Evolutionary conservation across 2,797 vertebrate species (phyloP), one percentile per base, ranked within the genome.

Genomic region (Crossoptilon crossoptilon): DNA sequence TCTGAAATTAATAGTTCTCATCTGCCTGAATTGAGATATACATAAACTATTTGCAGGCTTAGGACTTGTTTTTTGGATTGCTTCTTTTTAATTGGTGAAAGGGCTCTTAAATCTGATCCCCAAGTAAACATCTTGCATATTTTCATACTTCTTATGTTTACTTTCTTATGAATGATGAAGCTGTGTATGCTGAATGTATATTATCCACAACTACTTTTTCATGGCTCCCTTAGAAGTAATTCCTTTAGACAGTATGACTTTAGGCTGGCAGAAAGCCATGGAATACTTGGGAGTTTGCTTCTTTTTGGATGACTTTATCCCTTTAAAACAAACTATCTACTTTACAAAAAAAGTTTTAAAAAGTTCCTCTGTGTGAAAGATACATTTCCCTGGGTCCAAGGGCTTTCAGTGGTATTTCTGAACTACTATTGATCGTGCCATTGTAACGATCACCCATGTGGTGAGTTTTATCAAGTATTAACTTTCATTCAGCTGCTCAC

Each of bases 271-370:
- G 67, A 39, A 83, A 69, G 62, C 29, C 23, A 14, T 37, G 55
- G 67, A 31, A 10, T 14, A 0, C 3, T 2, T 8, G 55, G 51
- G 60, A 91, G 41, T 71, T 90, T 53, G 2, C 44, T 82, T 62
- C 91, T 88, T 90, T 88, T 68, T 79, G 74, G 15, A 9, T 62
- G 64, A 49, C 37, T 86, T 87, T 94, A 58, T 84, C 53, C 48
- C 72, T 76, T 88, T 71, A 62, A 88, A 93, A 87, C 49, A 81
- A 93, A 83, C 14, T 24, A 14, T 27, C n/a, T 48, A 31, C 76
- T 90, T 90, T 7, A 76, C 4, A 19, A 26, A 86, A 59, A 81
- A 48, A 23, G 9, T 15, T 35, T 5, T 10, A 4, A 55, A 55
- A 17, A 18, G 5, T 73, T 84, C 51, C 35, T 63, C 6, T 39